Conservation (phyloP, 2,888 invertebrate genomes). For the Siphlonurus alternatus region DNA sequence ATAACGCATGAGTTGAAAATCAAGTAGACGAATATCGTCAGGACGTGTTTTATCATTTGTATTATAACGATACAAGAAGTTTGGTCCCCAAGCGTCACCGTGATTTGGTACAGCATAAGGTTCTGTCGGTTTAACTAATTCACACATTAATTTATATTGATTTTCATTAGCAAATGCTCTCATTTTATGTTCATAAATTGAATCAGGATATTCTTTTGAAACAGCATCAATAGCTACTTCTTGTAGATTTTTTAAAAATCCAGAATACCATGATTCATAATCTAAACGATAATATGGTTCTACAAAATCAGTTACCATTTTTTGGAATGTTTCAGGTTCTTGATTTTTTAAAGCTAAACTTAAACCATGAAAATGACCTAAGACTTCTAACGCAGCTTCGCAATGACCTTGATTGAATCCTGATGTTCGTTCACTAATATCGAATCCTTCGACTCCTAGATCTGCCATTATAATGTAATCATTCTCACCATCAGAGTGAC, state of each 20-base stretch:
- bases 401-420: slow-evolving; percentile 3
- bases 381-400: background rate
- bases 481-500: slow-evolving; percentile 1
- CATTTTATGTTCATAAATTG: slow-evolving; percentile 35
- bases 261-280: slow-evolving; percentile 37
- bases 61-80: slow-evolving; percentile 40
- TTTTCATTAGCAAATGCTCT: slow-evolving; percentile 35
- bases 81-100: slow-evolving; percentile 62
- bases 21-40: slow-evolving; percentile 40
- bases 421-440: background rate
- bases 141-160: slow-evolving; percentile 31
- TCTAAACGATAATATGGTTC: slow-evolving; percentile 41
- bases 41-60: slow-evolving; percentile 19
- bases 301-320: slow-evolving; percentile 7
- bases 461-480: slow-evolving; percentile 2
- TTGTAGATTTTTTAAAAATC: slow-evolving; percentile 33
- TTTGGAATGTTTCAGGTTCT: background rate
- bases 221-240: slow-evolving; percentile 43
- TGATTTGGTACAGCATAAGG: slow-evolving; percentile 40
- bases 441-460: background rate
- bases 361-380: background rate
- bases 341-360: background rate
- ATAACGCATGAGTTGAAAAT: slow-evolving; percentile 45
- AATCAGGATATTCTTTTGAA: slow-evolving; percentile 38
- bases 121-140: slow-evolving; percentile 22